Conservation (phyloP, 2,113 vertebrate genomes). For the Columbina picui region DNA sequence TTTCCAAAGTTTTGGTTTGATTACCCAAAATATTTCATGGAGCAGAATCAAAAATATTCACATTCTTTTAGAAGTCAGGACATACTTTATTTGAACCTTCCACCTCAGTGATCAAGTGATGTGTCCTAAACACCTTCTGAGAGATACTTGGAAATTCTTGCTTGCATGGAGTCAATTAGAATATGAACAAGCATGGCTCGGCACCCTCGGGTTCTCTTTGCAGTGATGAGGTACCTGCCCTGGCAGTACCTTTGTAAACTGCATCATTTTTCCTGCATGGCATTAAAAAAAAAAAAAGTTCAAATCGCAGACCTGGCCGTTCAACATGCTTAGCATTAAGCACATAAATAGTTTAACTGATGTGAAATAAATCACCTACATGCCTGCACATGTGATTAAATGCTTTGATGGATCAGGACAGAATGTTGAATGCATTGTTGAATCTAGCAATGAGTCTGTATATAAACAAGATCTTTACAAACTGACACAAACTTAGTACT, state of each 20-base stretch:
- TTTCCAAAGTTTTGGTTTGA: conserved; percentile 21
- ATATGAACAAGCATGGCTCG: not conserved
- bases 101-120: not conserved
- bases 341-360: conserved; percentile 25
- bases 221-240: not conserved
- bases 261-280: not conserved
- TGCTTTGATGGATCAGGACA: conserved; percentile 10
- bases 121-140: not conserved
- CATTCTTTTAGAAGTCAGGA: not conserved
- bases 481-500: not conserved
- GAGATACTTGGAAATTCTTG: not conserved
- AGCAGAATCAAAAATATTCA: not conserved
- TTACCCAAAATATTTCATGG: conserved; percentile 28
- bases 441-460: not conserved
- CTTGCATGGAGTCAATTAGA: not conserved
- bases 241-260: not conserved
- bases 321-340: not conserved
- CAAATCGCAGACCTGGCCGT: not conserved
- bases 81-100: not conserved
- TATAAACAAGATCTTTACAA: conserved; percentile 7
- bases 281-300: not conserved
- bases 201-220: not conserved
- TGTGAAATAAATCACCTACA: not conserved
- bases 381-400: conserved; percentile 29
- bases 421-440: not conserved